Evolutionary conservation across 23 tunicate species (phyloP).

Genomic region (Styela plicata): DNA sequence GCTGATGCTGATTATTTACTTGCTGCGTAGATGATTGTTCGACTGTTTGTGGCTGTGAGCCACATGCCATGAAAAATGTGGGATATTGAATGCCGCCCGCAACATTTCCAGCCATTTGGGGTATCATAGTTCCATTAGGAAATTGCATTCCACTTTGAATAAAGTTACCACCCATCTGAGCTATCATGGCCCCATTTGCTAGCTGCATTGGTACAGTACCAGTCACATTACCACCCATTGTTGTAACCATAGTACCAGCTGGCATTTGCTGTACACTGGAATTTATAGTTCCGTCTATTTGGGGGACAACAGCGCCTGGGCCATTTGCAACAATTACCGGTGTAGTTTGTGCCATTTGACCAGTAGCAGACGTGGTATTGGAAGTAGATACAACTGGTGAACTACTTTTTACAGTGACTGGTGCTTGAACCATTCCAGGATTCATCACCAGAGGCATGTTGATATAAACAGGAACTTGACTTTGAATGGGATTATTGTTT

Average conservation of each 20-base stretch:
- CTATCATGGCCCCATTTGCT: not conserved
- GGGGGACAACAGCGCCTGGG: not conserved
- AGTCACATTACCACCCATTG: not conserved
- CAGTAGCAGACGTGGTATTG: not conserved
- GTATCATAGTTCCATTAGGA: not conserved
- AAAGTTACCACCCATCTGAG: not conserved
- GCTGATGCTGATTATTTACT: not conserved
- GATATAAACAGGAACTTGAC: constrained; percentile 20
- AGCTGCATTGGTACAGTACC: not conserved
- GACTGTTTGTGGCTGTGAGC: not conserved
- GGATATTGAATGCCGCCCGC: not conserved
- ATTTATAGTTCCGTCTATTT: not conserved
- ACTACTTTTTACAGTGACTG: not conserved
- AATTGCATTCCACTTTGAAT: not conserved
- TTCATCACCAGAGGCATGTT: constrained; percentile 33
- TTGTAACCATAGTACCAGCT: not conserved
- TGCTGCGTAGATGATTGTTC: not conserved
- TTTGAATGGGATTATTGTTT: not conserved
- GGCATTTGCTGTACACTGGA: not conserved
- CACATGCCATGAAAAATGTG: not conserved
- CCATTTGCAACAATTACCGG: not conserved
- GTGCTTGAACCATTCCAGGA: constrained; percentile 9
- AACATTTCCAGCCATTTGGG: not conserved
- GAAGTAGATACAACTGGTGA: not conserved
- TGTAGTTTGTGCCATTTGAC: too few species aligned